phyloP scores from a whole-genome alignment of 2,888 invertebrate genomes.

The Oxycera nigricornis region DNA sequence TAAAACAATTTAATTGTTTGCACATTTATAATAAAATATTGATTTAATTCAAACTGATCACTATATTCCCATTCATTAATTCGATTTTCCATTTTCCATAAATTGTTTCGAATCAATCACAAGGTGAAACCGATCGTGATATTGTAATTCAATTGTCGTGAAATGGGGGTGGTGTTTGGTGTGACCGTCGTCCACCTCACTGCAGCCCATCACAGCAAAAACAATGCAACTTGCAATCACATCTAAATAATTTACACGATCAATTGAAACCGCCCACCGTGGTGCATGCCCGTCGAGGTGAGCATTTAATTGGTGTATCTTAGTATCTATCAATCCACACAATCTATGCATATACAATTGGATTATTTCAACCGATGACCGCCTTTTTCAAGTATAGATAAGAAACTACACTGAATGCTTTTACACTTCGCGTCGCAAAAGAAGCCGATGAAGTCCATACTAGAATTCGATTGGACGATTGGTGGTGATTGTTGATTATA shows the following conservation, averaged over 20 bases:
- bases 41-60: too few relatives aligned
- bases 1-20: too few relatives aligned
- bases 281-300: not conserved
- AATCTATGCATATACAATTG: not conserved
- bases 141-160: not conserved
- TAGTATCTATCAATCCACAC: not conserved
- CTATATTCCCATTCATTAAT: too few relatives aligned
- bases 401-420: not conserved
- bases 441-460: not conserved
- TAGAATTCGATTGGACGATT: not conserved
- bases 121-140: not conserved
- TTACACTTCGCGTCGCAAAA: too few relatives aligned
- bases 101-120: too few relatives aligned
- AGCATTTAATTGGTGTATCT: constrained; percentile 2
- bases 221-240: not conserved
- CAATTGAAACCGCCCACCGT: not conserved
- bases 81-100: too few relatives aligned
- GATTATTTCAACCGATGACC: not conserved
- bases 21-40: too few relatives aligned
- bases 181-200: too few relatives aligned
- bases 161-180: too few relatives aligned
- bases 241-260: not conserved
- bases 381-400: not conserved
- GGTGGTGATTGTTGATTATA: too few relatives aligned
- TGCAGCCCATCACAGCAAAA: too few relatives aligned